Evolutionary conservation across 2,888 invertebrate genomes (phyloP).

Genomic region (Tenthredo scrophulariae): DNA sequence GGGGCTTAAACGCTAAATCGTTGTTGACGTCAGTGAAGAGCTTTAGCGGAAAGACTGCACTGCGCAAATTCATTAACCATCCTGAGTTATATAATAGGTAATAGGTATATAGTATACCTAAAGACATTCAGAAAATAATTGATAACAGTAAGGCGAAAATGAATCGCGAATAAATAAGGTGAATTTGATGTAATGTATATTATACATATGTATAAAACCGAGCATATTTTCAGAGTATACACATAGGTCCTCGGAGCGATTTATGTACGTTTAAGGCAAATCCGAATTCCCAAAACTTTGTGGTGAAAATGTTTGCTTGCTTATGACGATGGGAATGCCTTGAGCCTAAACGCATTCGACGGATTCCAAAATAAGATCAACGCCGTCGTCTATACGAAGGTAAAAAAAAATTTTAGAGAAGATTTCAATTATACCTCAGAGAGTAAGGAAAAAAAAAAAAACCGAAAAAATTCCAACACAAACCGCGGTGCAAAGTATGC

Average conservation of each 20-base stretch:
- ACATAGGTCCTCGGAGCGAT: background rate
- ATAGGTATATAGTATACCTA: background rate
- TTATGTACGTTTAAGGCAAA: background rate
- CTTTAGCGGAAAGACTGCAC: conserved; percentile 11
- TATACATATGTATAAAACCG: background rate
- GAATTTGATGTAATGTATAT: background rate
- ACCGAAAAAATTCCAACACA: background rate
- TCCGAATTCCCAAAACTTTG: background rate
- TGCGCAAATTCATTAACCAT: conserved; percentile 41
- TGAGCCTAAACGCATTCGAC: background rate
- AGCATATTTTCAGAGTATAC: background rate
- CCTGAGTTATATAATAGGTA: background rate
- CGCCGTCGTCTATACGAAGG: background rate
- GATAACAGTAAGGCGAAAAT: background rate
- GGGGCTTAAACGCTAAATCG: conserved; percentile 9
- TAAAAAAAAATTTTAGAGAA: background rate
- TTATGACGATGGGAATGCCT: background rate
- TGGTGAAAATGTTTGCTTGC: background rate
- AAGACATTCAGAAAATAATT: background rate
- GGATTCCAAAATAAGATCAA: background rate
- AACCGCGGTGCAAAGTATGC: background rate
- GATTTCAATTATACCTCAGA: background rate
- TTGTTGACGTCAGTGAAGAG: background rate
- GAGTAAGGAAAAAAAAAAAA: background rate
- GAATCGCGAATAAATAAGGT: background rate